A percentile compares a stretch with the other conserved stretches of the same genome.
phyloP scores from a whole-genome alignment of 2,113 vertebrate genomes.

The Desmodus rotundus region DNA sequence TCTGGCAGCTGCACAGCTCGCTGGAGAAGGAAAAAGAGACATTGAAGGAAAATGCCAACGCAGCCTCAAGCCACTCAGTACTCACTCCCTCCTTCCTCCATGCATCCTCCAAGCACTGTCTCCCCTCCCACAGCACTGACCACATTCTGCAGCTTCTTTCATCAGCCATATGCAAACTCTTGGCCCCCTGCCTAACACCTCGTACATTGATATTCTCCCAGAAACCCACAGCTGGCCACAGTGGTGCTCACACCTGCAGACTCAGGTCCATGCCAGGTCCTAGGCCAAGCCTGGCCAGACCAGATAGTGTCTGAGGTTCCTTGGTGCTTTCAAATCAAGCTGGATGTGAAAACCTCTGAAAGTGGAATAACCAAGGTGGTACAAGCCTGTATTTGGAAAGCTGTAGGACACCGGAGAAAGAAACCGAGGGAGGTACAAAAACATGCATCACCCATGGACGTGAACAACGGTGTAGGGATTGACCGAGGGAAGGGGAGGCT shows the following conservation, averaged over 20 bases:
- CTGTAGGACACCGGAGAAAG: too few relatives aligned
- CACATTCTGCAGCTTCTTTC: not conserved
- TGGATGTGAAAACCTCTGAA: not conserved
- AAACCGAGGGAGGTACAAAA: too few relatives aligned
- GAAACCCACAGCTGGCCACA: not conserved
- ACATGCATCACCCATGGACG: too few relatives aligned
- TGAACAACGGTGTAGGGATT: too few relatives aligned
- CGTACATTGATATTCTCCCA: not conserved
- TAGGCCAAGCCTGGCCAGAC: not conserved
- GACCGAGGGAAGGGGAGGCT: too few relatives aligned
- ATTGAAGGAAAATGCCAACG: not conserved
- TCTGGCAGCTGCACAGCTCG: not conserved
- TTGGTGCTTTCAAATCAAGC: not conserved
- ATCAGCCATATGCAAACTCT: not conserved
- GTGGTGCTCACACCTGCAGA: not conserved
- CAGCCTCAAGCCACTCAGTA: not conserved
- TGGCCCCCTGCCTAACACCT: not conserved
- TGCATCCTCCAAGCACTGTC: not conserved
- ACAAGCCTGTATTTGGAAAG: too few relatives aligned
- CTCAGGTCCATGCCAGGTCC: not conserved
- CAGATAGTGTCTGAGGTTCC: not conserved
- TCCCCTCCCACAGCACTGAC: not conserved
- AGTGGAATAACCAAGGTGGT: not conserved
- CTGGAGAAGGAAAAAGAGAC: not conserved
- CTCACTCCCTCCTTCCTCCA: not conserved